These are phyloP conservation scores for Parnassius smintheus DNA, from an alignment of 2,888 invertebrate genomes.

Conservation along the genomic window DNA sequence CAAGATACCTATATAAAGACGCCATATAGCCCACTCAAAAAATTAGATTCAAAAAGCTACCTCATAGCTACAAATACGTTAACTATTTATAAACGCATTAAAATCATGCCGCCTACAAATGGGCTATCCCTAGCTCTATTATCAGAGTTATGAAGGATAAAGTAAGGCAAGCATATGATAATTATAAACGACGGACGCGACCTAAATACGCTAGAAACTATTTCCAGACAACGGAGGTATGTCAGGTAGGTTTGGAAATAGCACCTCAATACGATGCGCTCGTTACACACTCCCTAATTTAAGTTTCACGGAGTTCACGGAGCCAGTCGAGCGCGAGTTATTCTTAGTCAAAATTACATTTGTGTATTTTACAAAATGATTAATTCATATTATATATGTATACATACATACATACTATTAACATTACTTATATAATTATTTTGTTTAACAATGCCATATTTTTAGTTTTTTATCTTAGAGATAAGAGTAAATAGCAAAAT, in stretches of 20 bases:
- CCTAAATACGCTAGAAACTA: conserved; percentile 55
- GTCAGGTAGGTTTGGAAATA: conserved; percentile 68
- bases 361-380: background rate
- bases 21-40: too few relatives aligned
- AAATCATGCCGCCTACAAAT: too few relatives aligned
- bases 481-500: too few relatives aligned
- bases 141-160: conserved; percentile 14
- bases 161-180: conserved; percentile 54
- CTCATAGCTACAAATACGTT: too few relatives aligned
- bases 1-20: too few relatives aligned
- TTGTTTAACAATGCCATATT: too few relatives aligned
- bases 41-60: too few relatives aligned
- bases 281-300: conserved; percentile 27
- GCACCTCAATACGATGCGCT: conserved; percentile 34
- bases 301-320: conserved; percentile 34
- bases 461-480: too few relatives aligned
- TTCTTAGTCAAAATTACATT: conserved; percentile 8
- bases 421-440: too few relatives aligned
- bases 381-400: too few relatives aligned
- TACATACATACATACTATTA: too few relatives aligned
- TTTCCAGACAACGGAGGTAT: conserved; percentile 43
- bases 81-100: too few relatives aligned
- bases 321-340: background rate
- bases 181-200: conserved; percentile 68
- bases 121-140: conserved; percentile 4